phyloP scores from a whole-genome alignment of 2,797 vertebrate genomes.

The Molossus molossus region DNA sequence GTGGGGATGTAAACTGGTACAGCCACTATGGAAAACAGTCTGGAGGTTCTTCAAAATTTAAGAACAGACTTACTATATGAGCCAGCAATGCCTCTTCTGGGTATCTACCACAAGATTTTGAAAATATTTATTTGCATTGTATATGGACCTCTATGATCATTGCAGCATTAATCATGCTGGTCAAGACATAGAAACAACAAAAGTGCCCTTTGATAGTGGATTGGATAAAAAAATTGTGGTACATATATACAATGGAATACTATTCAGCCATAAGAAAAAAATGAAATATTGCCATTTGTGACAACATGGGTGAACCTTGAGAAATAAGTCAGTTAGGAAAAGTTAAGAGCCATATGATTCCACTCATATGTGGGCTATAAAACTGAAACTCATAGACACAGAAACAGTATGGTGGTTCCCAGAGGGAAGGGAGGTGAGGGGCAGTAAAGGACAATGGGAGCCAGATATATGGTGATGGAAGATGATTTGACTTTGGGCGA shows the following conservation, averaged over 20 bases:
- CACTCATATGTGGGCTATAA: background rate
- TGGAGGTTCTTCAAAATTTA: background rate
- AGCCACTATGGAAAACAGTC: background rate
- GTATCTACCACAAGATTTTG: background rate
- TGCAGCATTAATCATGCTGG: background rate
- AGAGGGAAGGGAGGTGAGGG: too few relatives aligned
- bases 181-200: background rate
- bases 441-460: background rate
- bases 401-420: background rate
- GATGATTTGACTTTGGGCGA: background rate
- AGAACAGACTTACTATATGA: background rate
- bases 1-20: background rate
- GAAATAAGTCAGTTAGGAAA: background rate
- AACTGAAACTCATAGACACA: background rate
- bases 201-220: background rate
- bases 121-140: background rate
- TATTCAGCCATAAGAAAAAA: background rate
- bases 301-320: background rate
- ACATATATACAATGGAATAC: background rate
- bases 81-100: background rate
- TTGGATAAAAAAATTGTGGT: background rate
- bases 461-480: background rate
- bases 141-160: background rate
- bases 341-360: background rate
- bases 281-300: background rate